Conservation (phyloP, 2,113 vertebrate species). For the Morone saxatilis region DNA sequence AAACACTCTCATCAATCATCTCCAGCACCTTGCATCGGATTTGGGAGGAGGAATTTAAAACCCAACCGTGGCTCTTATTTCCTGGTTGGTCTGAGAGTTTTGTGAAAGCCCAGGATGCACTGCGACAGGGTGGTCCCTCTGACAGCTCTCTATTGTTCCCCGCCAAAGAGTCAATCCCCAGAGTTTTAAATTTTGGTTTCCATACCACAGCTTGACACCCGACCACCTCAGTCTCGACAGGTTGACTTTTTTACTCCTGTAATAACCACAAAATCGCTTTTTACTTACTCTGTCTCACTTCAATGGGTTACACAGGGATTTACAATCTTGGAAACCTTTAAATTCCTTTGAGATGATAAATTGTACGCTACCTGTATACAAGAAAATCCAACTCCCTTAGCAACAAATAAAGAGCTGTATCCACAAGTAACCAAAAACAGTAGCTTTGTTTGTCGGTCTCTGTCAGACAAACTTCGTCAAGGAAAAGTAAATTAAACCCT, state of each 20-base stretch:
- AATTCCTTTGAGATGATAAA: constrained; percentile 42
- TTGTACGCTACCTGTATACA: neutral
- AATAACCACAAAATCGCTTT: constrained; percentile 6
- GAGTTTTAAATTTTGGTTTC: constrained; percentile 52
- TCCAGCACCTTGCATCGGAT: constrained; percentile 49
- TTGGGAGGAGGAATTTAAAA: constrained; percentile 64
- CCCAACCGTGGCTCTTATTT: constrained; percentile 64
- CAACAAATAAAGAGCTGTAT: constrained; percentile 20
- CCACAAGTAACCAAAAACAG: constrained; percentile 34
- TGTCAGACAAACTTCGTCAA: constrained; percentile 42
- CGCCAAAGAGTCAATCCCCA: constrained; percentile 44
- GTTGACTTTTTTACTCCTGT: constrained; percentile 11
- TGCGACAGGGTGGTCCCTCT: constrained; percentile 66
- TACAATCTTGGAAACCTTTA: constrained; percentile 27
- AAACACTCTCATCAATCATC: constrained; percentile 76
- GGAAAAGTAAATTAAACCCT: constrained; percentile 70
- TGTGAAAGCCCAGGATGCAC: constrained; percentile 59
- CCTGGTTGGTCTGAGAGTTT: constrained; percentile 44
- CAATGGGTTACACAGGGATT: neutral
- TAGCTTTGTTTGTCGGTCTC: constrained; percentile 29
- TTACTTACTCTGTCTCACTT: neutral
- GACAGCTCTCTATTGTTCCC: constrained; percentile 60
- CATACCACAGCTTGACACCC: constrained; percentile 41
- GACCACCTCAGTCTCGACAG: constrained; percentile 29
- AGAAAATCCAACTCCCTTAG: neutral